phyloP scores from a whole-genome alignment of 2,888 invertebrate species.

The Bellardia pandia region DNA sequence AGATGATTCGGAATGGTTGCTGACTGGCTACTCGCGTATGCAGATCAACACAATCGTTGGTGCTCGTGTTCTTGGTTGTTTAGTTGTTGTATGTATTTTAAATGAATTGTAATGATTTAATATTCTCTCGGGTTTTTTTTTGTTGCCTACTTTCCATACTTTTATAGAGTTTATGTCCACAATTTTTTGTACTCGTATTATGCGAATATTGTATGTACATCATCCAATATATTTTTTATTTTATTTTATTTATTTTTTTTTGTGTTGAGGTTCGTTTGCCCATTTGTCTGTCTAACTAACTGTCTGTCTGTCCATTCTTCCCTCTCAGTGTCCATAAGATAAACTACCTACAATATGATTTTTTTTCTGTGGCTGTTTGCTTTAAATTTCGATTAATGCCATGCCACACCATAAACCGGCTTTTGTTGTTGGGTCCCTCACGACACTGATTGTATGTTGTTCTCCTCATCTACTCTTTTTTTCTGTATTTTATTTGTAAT shows the following conservation, averaged over 20 bases:
- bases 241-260: not conserved
- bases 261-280: slow-evolving; percentile 39
- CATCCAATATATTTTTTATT: slow-evolving; percentile 21
- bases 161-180: slow-evolving; percentile 42
- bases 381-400: slow-evolving; percentile 75
- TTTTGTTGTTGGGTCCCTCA: slow-evolving; percentile 70
- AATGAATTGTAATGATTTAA: slow-evolving; percentile 69
- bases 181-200: slow-evolving; percentile 4
- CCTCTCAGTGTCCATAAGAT: slow-evolving; percentile 52
- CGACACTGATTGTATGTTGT: slow-evolving; percentile 59
- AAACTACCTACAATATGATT: slow-evolving; percentile 62
- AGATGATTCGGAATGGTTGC: slow-evolving; percentile 14
- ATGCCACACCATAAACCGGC: slow-evolving; percentile 78
- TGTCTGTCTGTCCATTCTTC: slow-evolving; percentile 32
- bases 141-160: slow-evolving; percentile 45
- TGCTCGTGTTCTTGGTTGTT: slow-evolving; percentile 48
- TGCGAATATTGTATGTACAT: slow-evolving; percentile 40
- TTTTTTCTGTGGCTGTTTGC: slow-evolving; percentile 57
- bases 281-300: slow-evolving; percentile 32
- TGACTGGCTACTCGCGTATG: slow-evolving; percentile 27
- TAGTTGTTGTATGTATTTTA: slow-evolving; percentile 25
- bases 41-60: slow-evolving; percentile 59
- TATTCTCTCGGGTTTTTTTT: slow-evolving; percentile 51
- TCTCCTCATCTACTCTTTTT: slow-evolving; percentile 37
- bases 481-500: slow-evolving; percentile 17